phyloP scores from a whole-genome alignment of 2,797 vertebrate species.

The Capromys pilorides region DNA sequence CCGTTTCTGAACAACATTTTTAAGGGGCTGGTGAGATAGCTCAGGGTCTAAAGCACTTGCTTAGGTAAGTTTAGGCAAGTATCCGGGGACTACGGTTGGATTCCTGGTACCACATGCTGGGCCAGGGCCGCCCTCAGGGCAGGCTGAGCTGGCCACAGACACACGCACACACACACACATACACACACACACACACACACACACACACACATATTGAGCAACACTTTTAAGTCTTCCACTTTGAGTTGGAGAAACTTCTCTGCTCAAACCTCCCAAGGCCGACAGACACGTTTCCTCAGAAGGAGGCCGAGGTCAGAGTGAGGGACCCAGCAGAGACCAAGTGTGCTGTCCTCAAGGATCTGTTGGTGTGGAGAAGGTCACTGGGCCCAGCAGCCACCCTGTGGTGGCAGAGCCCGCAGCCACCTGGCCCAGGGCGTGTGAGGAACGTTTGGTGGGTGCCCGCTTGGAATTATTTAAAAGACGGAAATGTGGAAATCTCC shows the following conservation, averaged over 20 bases:
- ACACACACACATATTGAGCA: too few species aligned
- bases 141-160: too few species aligned
- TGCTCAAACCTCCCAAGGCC: not conserved
- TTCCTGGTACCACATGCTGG: too few species aligned
- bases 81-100: too few species aligned
- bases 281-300: not conserved
- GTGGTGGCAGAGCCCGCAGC: not conserved
- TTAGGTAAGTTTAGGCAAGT: too few species aligned
- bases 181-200: too few species aligned
- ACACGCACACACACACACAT: too few species aligned
- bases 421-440: rapidly evolving
- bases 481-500: not conserved
- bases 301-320: not conserved
- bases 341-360: not conserved
- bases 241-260: not conserved
- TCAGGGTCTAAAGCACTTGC: too few species aligned
- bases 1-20: too few species aligned
- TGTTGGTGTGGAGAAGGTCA: not conserved
- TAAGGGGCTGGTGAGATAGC: not conserved
- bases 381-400: too few species aligned
- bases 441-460: not conserved
- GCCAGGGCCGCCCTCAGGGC: too few species aligned
- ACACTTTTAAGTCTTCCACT: not conserved
- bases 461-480: not conserved
- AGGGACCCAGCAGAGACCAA: rapidly evolving